These are phyloP conservation scores for Coenonympha arcania DNA, from an alignment of 2,888 invertebrate species.

Conservation along the genomic window DNA sequence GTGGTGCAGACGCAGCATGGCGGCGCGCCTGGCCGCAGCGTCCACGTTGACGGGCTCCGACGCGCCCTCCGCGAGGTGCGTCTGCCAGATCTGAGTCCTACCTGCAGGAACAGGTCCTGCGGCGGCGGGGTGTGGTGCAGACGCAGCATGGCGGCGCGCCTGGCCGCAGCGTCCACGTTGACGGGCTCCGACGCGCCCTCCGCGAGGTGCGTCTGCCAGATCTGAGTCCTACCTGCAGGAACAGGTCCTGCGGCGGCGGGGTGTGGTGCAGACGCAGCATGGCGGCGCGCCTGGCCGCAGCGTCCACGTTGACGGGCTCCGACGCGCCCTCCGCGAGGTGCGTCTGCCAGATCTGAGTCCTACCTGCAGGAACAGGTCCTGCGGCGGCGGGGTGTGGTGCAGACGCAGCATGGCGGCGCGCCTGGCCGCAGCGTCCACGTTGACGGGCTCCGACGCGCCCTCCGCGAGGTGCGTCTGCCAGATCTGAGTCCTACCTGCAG, in stretches of 20 bases:
- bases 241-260: conserved; percentile 81
- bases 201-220: conserved; percentile 91
- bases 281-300: conserved; percentile 83
- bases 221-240: too few species aligned
- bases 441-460: conserved; percentile 92
- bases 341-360: conserved; percentile 89
- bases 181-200: conserved; percentile 92
- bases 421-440: conserved; percentile 93
- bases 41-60: conserved; percentile 97
- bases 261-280: conserved; percentile 75
- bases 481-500: too few species aligned
- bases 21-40: conserved; percentile 84
- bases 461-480: conserved; percentile 90
- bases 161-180: conserved; percentile 94
- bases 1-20: conserved; percentile 76
- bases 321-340: conserved; percentile 90
- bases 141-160: conserved; percentile 78
- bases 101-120: too few species aligned
- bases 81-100: conserved; percentile 90
- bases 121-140: conserved; percentile 77
- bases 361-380: too few species aligned
- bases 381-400: conserved; percentile 77
- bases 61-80: conserved; percentile 89
- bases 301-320: conserved; percentile 98
- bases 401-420: conserved; percentile 79